A percentile compares a stretch with the other conserved stretches of the same genome.
Evolutionary conservation across 1,140 invertebrate species (phyloP).

Genomic region (Diachasma alloeum): DNA sequence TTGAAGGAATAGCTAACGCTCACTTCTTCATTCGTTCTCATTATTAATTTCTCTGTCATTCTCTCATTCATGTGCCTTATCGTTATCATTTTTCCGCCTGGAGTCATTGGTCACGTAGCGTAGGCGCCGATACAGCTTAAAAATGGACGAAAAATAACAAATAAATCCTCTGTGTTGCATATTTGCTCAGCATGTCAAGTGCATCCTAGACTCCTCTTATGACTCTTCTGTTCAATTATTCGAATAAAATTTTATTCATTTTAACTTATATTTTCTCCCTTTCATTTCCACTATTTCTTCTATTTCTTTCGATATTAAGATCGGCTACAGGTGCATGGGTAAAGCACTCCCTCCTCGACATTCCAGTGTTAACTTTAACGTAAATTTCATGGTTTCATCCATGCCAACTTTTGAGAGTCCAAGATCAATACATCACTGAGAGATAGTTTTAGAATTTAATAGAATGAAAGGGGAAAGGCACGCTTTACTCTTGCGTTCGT

Average conservation of each 20-base stretch:
- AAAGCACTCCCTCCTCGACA: conserved; percentile 6
- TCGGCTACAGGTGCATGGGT: not conserved
- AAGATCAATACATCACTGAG: not conserved
- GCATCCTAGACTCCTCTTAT: not conserved
- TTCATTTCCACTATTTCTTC: not conserved
- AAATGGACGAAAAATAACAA: not conserved
- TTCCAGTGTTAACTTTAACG: conserved; percentile 6
- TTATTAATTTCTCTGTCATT: not conserved
- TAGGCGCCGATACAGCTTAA: not conserved
- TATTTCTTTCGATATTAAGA: conserved; percentile 9
- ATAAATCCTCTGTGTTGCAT: not conserved
- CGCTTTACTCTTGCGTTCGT: not conserved
- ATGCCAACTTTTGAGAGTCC: not conserved
- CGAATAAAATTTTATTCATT: not conserved
- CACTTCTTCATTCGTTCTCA: not conserved
- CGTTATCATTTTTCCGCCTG: no score
- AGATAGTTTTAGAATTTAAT: not conserved
- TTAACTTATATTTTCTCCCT: not conserved
- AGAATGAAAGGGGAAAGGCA: not conserved
- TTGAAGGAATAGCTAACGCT: not conserved
- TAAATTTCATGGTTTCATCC: conserved; percentile 13
- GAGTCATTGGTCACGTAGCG: conserved; percentile 1
- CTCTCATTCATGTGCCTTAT: not conserved
- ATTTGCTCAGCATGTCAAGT: not conserved
- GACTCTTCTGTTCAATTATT: not conserved